Base-by-base conservation (phyloP, 2,888 invertebrate species). In the Leucophora obtusa region DNA sequence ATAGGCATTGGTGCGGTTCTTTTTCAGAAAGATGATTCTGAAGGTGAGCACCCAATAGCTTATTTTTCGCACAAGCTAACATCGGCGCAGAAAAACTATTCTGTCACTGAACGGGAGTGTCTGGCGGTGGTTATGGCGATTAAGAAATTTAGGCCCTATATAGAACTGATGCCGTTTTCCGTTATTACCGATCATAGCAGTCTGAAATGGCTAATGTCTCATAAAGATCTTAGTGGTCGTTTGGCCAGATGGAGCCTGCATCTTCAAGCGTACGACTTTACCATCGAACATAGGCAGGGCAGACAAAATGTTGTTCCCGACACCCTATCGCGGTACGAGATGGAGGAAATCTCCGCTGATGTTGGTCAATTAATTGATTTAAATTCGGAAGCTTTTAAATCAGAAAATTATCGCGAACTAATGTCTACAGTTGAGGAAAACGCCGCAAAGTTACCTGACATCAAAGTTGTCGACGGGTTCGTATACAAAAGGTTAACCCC, bases 121-220 rank as follows among this genome's bases (percentile, higher is more conserved):
- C 14, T 53, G 11, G 65, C 65, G 0, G 65, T 53, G 1, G 53
- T 65, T 7, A 35, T 38, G 18, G 43, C 43, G 1, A 21, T 60
- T 14, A 51, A 51, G 14, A 50, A 62, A 8, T 62, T 50, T 11
- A 14, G 51, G 17, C 59, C 66, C 1, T 65, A 51, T 24, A 53
- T 73, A 0, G 73, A 73, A 10, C 9, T 65, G 3, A 59, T 73
- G 66, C 60, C 73, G 14, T 73, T 73, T 28, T 17, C 73, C 0
- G 28, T 73, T 1, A 60, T 73, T 8, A 73, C 65, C 1, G 72
- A 63, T n/a, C 63, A 58, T 9, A 58, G 56, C 11, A 73, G 65
- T 11, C 15, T 73, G 0, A 73, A 73, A 15, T 65, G 72, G 65
- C 35, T 73, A 0, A 73, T 73, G 58, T 8, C 54, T 1, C 43